A percentile compares a stretch with the other conserved stretches of the same genome.
phyloP scores from a whole-genome alignment of 2,888 invertebrate species.

The Cheilosia pagana region DNA sequence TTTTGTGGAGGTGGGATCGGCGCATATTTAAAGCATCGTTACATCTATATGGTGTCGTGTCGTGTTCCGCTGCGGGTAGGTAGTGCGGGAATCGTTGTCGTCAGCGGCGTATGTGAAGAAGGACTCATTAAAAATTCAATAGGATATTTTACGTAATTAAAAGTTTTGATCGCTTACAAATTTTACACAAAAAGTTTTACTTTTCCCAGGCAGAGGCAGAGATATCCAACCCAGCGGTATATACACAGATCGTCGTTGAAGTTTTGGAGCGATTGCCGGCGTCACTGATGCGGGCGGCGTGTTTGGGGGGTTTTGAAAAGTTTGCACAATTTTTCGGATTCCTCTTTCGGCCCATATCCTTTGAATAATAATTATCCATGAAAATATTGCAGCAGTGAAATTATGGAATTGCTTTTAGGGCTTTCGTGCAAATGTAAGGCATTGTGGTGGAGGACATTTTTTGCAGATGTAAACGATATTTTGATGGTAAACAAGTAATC shows the following conservation, averaged over 20 bases:
- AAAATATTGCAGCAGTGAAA: conserved; percentile 5
- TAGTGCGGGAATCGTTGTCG: background rate
- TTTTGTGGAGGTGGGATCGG: background rate
- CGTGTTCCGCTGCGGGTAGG: conserved; percentile 1
- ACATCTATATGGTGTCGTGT: conserved; percentile 32
- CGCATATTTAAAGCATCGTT: conserved; percentile 9
- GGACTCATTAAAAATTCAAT: conserved; percentile 64
- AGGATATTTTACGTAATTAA: conserved; percentile 71
- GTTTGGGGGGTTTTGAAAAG: conserved; percentile 3
- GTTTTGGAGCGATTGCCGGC: conserved; percentile 37
- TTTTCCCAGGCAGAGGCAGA: background rate
- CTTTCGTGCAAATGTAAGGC: background rate
- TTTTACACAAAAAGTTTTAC: conserved; percentile 37
- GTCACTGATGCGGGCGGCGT: background rate
- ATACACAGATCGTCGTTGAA: conserved; percentile 2
- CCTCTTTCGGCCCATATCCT: background rate
- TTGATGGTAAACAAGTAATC: no score
- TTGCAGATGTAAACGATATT: no score
- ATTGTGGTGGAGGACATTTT: background rate
- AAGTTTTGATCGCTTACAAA: conserved; percentile 55
- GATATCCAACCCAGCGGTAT: no score
- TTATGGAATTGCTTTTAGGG: background rate
- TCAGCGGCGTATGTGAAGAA: background rate
- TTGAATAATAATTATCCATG: conserved; percentile 10
- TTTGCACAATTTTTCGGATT: background rate